Evolutionary conservation across 1,140 invertebrate species (phyloP).

Genomic region (Brachionus manjavacas): DNA sequence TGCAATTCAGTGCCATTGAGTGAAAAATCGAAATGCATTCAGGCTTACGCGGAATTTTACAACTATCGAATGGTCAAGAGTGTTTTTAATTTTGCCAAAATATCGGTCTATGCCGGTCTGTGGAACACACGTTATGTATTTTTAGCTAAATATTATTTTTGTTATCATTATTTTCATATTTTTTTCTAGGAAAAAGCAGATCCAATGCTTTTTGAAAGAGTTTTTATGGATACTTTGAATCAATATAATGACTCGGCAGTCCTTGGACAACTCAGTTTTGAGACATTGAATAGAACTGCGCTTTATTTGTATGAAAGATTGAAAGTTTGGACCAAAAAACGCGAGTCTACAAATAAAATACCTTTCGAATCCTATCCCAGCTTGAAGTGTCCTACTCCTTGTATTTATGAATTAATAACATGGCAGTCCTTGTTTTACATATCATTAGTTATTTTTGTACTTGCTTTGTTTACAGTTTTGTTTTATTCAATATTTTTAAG

Average conservation of each 20-base stretch:
- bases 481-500: slow-evolving; percentile 32
- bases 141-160: neutral
- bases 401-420: neutral
- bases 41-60: slow-evolving; percentile 7
- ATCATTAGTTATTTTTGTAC: neutral
- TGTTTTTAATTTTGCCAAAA: slow-evolving; percentile 33
- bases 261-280: neutral
- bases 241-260: neutral
- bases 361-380: slow-evolving; percentile 3
- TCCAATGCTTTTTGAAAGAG: neutral
- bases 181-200: slow-evolving; percentile 30
- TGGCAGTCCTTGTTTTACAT: slow-evolving; percentile 30
- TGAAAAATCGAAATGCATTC: neutral
- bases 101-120: slow-evolving; percentile 5
- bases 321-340: neutral
- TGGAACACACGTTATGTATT: slow-evolving; percentile 26
- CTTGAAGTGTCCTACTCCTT: slow-evolving; percentile 28
- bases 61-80: slow-evolving; percentile 18
- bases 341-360: neutral
- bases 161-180: neutral
- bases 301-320: neutral
- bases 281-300: neutral
- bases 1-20: neutral
- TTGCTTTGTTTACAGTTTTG: neutral
- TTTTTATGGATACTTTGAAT: neutral